Evolutionary conservation across 2,113 vertebrate genomes (phyloP).

Genomic region (Mustelus asterias): DNA sequence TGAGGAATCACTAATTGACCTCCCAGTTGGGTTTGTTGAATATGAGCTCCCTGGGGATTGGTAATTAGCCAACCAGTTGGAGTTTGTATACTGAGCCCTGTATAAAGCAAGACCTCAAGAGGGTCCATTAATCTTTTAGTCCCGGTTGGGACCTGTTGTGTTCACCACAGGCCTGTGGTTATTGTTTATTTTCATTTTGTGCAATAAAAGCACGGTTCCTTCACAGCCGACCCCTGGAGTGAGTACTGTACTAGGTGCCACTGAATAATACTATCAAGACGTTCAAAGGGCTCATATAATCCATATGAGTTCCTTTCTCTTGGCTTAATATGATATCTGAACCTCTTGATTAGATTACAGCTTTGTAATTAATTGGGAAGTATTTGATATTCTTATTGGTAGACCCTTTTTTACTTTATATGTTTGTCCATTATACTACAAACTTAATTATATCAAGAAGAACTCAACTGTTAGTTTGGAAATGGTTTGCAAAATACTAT

Average conservation of each 20-base stretch:
- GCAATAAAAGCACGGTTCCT: no score
- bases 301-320: slow-evolving; percentile 4
- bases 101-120: no score
- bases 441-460: not conserved
- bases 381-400: not conserved
- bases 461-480: not conserved
- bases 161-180: no score
- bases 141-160: no score
- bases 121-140: no score
- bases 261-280: not conserved
- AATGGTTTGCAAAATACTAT: not conserved
- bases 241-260: not conserved
- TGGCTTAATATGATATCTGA: not conserved
- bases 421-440: not conserved
- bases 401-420: not conserved
- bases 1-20: no score
- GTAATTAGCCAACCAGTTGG: no score
- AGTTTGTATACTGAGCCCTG: no score
- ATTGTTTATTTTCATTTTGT: no score
- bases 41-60: no score
- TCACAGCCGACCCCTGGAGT: no score
- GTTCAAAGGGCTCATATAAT: not conserved
- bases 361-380: not conserved
- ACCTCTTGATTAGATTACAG: not conserved
- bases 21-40: no score